Conservation (phyloP, 2,888 invertebrate genomes). For the Agrochola macilenta region DNA sequence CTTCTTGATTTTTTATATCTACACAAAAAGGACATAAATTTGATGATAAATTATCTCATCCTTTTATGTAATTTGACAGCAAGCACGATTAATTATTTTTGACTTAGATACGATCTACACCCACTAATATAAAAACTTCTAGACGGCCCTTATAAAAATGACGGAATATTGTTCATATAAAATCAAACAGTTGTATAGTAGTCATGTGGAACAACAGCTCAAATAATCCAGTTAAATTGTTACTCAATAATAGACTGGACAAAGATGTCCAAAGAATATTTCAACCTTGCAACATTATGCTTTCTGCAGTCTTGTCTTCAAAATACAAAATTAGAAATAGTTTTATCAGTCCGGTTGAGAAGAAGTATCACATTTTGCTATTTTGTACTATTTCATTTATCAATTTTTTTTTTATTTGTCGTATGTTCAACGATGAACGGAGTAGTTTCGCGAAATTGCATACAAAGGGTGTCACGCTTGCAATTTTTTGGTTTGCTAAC, state of each 20-base stretch:
- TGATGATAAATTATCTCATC: neutral
- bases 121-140: neutral
- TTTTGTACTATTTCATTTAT: neutral
- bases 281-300: neutral
- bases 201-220: too few relatives aligned
- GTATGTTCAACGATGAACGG: neutral
- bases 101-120: neutral
- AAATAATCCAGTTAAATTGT: neutral
- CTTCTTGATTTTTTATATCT: too few relatives aligned
- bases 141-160: neutral
- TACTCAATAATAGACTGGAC: neutral
- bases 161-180: neutral
- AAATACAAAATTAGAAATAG: constrained; percentile 22
- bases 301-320: neutral
- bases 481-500: neutral
- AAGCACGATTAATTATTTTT: neutral
- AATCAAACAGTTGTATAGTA: neutral
- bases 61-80: neutral
- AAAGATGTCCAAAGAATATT: neutral
- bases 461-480: neutral
- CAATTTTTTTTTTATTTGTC: neutral
- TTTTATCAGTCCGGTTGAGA: constrained; percentile 7
- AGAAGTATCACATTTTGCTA: neutral
- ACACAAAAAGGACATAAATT: too few relatives aligned
- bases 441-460: neutral